Base-by-base conservation (phyloP, 2,888 invertebrate genomes). In the Tetragonisca angustula region DNA sequence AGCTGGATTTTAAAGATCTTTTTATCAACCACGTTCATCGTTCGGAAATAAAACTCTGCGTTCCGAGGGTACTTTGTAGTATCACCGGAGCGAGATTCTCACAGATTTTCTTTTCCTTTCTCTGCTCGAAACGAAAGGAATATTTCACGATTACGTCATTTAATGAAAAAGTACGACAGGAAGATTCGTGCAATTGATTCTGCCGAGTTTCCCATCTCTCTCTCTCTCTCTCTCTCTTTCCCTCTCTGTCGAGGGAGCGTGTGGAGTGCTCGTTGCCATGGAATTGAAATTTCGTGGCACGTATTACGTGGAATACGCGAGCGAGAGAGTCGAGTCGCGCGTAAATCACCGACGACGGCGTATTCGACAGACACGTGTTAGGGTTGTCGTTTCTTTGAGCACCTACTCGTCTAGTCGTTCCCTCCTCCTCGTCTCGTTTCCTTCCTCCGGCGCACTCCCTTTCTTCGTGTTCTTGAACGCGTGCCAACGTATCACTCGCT, bases 291-390 rank as follows among this genome's bases (percentile, higher is more conserved):
- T 68, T 32, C 50, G 76, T 76, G 72, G 75, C 87, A 85, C 83
- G 87, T 78, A 84, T 90, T 83, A 82, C 32, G 49, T 19, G 15
- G 50, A 52, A 85, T 43, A 43, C 9, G 87, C 85, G 83, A 85
- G 90, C 81, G 76, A 59, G 80, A 87, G 86, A 87, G 86, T 84
- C 79, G 56, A 81, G 85, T 76, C 84, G 80, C 61, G 65, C 84
- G 83, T 76, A 77, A 87, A 90, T 87, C 88, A 90, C 88, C 86
- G 87, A 72, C 84, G 84, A 74, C 43, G 84, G 78, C 88, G 84
- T 85, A 87, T 86, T 88, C 79, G 76, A 79, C 81, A 80, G 87
- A 89, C 90, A 90, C 87, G 87, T 89, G 91, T 90, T 85, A 86
- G 87, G 85, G 83, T 88, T 87, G 88, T 89, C 87, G 86, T 88